Base-by-base conservation (phyloP, 30 jellyfish, hydroid and myxozoan genomes). In the Nemopilema nomurai region DNA sequence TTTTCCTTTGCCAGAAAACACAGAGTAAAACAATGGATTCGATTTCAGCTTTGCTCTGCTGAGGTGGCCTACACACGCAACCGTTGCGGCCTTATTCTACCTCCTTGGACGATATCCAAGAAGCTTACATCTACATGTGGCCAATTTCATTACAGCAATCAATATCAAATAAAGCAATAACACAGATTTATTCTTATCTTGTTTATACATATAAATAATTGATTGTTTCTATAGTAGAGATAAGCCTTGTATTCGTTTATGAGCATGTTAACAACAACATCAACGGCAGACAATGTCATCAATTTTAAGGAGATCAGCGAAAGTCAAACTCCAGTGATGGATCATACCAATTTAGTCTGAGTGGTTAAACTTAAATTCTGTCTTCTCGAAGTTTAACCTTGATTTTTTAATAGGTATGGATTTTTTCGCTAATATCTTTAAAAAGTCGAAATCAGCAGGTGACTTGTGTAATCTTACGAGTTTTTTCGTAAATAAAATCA, bases 181-280 rank as follows among this genome's bases (percentile, higher is more conserved):
- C 57, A 41, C 57, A 41, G 57, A 41, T 41, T 41, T 41, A 41
- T 41, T 41, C 6, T 41, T 41, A 41, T 23, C 33, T 67, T 67
- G 76, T 67, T 67, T n/a, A 8, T 33, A 23, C 76, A 19, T 23
- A 23, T 67, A 23, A 67, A 67, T 67, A 67, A 67, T 67, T 67
- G 23, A 67, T 23, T 33, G 23, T 67, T 23, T 29, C 76, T 67
- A 67, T 67, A 41, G 57, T 6, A 41, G 6, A 41, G 13, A 13
- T 41, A 41, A 41, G 57, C 57, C 57, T 41, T 41, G 57, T 41
- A 6, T 13, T 41, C 57, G 13, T 41, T 41, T 13, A 41, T 3
- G 57, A 41, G 6, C 57, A 41, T 13, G 57, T 41, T 41, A 41
- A 41, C 13, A 13, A 41, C 57, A 41, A 41, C 57, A 41, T 13